phyloP scores from a whole-genome alignment of 2,888 invertebrate genomes.

The Cryptocephalus primarius region DNA sequence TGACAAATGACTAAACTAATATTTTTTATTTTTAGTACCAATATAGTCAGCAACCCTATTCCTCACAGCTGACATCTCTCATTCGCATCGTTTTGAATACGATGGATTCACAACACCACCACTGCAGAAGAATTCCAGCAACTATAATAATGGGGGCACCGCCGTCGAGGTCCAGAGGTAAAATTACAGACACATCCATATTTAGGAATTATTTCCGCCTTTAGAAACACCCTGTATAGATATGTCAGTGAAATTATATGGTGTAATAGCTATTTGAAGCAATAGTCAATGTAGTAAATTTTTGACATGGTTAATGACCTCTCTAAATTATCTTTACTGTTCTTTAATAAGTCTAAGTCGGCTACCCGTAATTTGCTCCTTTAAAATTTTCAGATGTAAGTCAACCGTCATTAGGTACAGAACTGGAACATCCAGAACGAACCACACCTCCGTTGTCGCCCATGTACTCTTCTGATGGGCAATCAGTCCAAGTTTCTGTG shows the following conservation, averaged over 20 bases:
- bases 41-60: slow-evolving; percentile 59
- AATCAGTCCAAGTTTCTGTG: slow-evolving; percentile 37
- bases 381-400: slow-evolving; percentile 48
- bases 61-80: slow-evolving; percentile 63
- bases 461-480: slow-evolving; percentile 48
- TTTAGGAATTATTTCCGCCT: background rate
- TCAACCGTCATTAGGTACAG: slow-evolving; percentile 63
- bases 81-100: slow-evolving; percentile 87
- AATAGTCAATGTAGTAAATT: no score
- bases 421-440: slow-evolving; percentile 46
- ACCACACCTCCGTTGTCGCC: slow-evolving; percentile 52
- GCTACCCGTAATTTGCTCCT: no score
- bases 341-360: no score
- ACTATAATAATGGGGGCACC: slow-evolving; percentile 66
- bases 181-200: background rate
- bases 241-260: no score
- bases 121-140: slow-evolving; percentile 75
- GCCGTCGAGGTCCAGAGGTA: slow-evolving; percentile 55
- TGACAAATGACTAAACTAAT: background rate
- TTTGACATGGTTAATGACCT: no score
- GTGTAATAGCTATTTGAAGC: no score
- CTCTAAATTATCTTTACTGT: no score
- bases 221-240: no score
- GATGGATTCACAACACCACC: slow-evolving; percentile 83
- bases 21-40: slow-evolving; percentile 48